These are phyloP conservation scores for Radopholus similis DNA, from an alignment of 1,140 invertebrate genomes.

Conservation along the genomic window DNA sequence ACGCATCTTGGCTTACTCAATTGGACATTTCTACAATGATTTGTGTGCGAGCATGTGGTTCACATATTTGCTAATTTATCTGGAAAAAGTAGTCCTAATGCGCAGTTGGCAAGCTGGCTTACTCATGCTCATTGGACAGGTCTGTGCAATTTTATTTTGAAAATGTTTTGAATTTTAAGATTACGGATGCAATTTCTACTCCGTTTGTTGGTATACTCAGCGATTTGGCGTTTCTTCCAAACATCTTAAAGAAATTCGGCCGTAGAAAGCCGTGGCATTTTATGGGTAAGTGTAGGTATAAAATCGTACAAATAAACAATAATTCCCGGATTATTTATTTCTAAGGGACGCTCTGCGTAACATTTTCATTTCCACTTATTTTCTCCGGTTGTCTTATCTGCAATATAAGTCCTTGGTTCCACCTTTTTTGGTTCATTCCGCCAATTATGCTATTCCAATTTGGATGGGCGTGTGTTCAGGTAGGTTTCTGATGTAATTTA, in stretches of 20 bases:
- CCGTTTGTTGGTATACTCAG: slow-evolving; percentile 82
- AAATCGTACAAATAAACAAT: background rate
- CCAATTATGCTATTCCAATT: slow-evolving; percentile 93
- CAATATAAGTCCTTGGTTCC: slow-evolving; percentile 66
- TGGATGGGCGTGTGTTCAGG: slow-evolving; percentile 82
- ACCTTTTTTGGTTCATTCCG: slow-evolving; percentile 79
- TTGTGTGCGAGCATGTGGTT: slow-evolving; percentile 95
- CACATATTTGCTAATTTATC: slow-evolving; percentile 86
- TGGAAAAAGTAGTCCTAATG: slow-evolving; percentile 72
- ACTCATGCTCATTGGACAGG: slow-evolving; percentile 77
- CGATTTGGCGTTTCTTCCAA: slow-evolving; percentile 68
- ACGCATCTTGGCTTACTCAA: slow-evolving; percentile 30
- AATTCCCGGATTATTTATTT: no score
- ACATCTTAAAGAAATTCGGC: slow-evolving; percentile 69
- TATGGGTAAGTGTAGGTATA: slow-evolving; percentile 67
- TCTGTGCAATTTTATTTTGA: slow-evolving; percentile 27
- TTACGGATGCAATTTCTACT: slow-evolving; percentile 82
- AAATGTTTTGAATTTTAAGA: slow-evolving; percentile 51
- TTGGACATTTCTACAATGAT: slow-evolving; percentile 85
- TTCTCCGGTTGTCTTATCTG: slow-evolving; percentile 78
- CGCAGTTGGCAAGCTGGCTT: slow-evolving; percentile 69
- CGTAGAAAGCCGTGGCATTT: slow-evolving; percentile 86
- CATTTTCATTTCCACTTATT: slow-evolving; percentile 81
- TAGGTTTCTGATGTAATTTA: slow-evolving; percentile 26
- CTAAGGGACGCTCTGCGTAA: slow-evolving; percentile 73